Evolutionary conservation across 1,140 invertebrate species (phyloP), one percentile per base, ranked within the genome.

Genomic region (Stegodyphus mimosarum): DNA sequence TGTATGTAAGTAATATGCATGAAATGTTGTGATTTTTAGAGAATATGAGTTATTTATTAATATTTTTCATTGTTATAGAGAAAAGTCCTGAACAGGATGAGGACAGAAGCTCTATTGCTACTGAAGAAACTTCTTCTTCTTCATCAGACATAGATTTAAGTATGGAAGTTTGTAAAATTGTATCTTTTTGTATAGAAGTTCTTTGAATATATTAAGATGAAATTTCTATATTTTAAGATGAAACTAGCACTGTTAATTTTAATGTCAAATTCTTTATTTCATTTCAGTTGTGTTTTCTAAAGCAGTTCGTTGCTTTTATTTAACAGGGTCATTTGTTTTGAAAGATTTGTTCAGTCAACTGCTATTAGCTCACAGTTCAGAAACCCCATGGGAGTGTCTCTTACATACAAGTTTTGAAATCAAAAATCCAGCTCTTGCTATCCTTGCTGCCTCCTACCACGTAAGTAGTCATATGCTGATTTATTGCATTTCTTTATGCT

Each of bases 301-400:
- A 60, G 15, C 55, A 67, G 17, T 18, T 67, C 2, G 9, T n/a
- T 67, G n/a, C 1, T 60, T 15, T 67, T 80, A 55, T 64, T 49
- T 73, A 73, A 72, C 18, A 86, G 83, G 49, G 55, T 86, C 70
- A 66, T 72, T 73, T 84, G 73, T 84, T n/a, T 67, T 74, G 13
- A 80, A 80, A 48, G 85, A 86, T 70, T 18, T 86, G 4, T 80
- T 79, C n/a, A 78, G 85, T 5, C 77, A 86, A 18, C 17, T 86
- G 18, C 52, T 86, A 18, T 69, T 86, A 55, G 72, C 71, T n/a
- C 75, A 86, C 51, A 74, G 53, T 69, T 66, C 76, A 48, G 77
- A 86, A 7, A 15, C 49, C 5, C 85, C 85, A 9, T 74, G 64
- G 52, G 77, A 80, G 15, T 80, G 51, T 15, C 66, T 86, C 5